A percentile compares a stretch with the other conserved stretches of the same genome.
Conservation (phyloP, 2,888 invertebrate genomes). For the Erebia palarica region DNA sequence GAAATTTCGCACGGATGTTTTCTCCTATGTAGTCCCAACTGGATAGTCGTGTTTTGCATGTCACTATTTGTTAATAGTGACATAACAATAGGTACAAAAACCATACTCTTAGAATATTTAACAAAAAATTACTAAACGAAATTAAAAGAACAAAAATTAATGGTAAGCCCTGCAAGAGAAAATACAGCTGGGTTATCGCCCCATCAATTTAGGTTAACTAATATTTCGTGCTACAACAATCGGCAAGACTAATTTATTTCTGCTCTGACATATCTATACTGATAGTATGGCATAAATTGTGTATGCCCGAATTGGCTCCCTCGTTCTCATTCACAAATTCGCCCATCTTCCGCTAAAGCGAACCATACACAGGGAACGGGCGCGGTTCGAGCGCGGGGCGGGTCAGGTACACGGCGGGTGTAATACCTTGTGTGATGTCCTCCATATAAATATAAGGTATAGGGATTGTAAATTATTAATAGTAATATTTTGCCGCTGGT, state of each 20-base stretch:
- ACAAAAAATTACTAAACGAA: not conserved
- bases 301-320: conserved; percentile 3
- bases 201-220: conserved; percentile 4
- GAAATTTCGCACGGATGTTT: no score
- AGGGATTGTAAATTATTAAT: no score
- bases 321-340: conserved; percentile 7
- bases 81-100: not conserved
- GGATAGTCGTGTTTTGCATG: no score
- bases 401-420: no score
- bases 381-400: no score
- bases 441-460: no score
- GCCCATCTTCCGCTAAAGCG: not conserved
- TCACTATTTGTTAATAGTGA: no score
- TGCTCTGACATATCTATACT: conserved; percentile 11
- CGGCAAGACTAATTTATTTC: conserved; percentile 10
- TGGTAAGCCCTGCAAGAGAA: not conserved
- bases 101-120: not conserved
- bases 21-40: no score
- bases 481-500: no score
- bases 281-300: conserved; percentile 13
- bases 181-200: conserved; percentile 1
- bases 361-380: no score
- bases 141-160: not conserved
- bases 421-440: no score
- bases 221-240: not conserved